phyloP scores from a whole-genome alignment of 2,888 invertebrate species.

The Eilema caniola region DNA sequence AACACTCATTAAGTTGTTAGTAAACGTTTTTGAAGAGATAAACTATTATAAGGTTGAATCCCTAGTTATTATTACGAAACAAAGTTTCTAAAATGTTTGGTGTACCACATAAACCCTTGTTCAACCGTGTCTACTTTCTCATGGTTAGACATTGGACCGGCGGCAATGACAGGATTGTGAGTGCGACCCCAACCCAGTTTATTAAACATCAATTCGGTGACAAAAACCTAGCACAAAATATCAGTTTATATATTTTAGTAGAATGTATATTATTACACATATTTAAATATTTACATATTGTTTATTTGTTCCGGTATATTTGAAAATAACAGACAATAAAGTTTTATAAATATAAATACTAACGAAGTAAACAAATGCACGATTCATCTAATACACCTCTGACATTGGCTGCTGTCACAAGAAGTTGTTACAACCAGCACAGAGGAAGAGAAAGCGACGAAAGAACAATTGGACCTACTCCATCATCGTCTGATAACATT shows the following conservation, averaged over 20 bases:
- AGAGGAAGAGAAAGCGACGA: too few relatives aligned
- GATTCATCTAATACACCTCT: too few relatives aligned
- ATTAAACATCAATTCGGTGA: neutral
- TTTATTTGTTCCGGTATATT: neutral
- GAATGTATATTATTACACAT: too few relatives aligned
- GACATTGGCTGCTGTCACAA: too few relatives aligned
- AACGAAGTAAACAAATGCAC: too few relatives aligned
- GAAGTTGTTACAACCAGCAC: too few relatives aligned
- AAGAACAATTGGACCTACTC: too few relatives aligned
- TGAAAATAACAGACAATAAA: too few relatives aligned
- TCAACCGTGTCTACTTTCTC: neutral
- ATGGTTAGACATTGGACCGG: neutral
- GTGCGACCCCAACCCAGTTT: neutral
- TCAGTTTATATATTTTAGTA: too few relatives aligned
- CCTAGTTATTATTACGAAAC: neutral
- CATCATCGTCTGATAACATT: too few relatives aligned
- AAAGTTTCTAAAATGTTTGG: slow-evolving; percentile 5
- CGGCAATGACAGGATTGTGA: neutral
- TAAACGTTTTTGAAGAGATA: slow-evolving; percentile 38
- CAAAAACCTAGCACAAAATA: neutral
- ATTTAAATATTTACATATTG: too few relatives aligned
- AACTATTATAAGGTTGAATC: slow-evolving; percentile 16
- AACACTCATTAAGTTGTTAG: slow-evolving; percentile 31
- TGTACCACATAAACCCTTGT: neutral
- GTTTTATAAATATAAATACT: too few relatives aligned